These are phyloP conservation scores for Drosophila melanosoma DNA, from an alignment of 2,888 invertebrate genomes.

Conservation along the genomic window DNA sequence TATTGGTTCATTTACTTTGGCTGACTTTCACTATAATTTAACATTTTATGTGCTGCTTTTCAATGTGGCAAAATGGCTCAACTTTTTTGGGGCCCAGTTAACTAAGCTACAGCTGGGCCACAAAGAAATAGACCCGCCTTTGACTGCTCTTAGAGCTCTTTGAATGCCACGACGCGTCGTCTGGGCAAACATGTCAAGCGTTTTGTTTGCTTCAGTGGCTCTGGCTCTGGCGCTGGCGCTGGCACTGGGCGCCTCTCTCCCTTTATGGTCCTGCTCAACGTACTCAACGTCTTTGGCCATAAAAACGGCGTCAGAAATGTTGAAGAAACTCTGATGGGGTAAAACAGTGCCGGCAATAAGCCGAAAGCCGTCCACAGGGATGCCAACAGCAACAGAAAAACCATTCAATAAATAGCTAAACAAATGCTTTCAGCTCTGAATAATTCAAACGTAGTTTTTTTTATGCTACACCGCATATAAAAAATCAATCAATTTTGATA, in stretches of 20 bases:
- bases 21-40: slow-evolving; percentile 57
- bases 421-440: neutral
- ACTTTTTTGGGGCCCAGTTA: slow-evolving; percentile 49
- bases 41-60: slow-evolving; percentile 64
- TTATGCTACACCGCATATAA: neutral
- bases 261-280: slow-evolving; percentile 44
- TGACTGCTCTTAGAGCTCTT: slow-evolving; percentile 24
- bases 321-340: slow-evolving; percentile 38
- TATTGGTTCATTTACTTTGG: slow-evolving; percentile 63
- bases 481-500: neutral
- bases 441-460: neutral
- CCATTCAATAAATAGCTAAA: slow-evolving; percentile 3
- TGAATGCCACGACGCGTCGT: slow-evolving; percentile 51
- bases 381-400: slow-evolving; percentile 18
- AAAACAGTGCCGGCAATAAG: slow-evolving; percentile 27
- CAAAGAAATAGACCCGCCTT: slow-evolving; percentile 34
- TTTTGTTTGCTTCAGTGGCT: slow-evolving; percentile 71
- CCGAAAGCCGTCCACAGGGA: slow-evolving; percentile 17
- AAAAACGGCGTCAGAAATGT: slow-evolving; percentile 56
- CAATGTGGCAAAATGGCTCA: slow-evolving; percentile 24
- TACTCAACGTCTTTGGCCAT: slow-evolving; percentile 43
- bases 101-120: slow-evolving; percentile 48
- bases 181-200: slow-evolving; percentile 76
- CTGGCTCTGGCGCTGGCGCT: slow-evolving; percentile 13
- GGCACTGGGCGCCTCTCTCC: slow-evolving; percentile 37